Base-by-base conservation (phyloP, 2,888 invertebrate species). In the Protodeltote pygarga region DNA sequence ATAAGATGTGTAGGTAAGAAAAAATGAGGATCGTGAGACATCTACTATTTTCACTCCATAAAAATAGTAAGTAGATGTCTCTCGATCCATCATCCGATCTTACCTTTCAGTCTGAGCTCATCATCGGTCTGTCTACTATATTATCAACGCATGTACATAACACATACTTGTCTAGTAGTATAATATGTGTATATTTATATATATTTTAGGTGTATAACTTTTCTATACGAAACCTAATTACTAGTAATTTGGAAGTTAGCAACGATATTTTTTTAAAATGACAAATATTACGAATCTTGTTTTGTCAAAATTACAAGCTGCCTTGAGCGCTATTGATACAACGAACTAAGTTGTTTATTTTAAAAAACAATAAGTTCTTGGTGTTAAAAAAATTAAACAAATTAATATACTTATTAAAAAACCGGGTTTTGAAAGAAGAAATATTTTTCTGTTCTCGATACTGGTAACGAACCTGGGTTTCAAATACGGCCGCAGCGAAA, bases 361-460 rank as follows among this genome's bases (percentile, higher is more conserved):
- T 39, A 42, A 47, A 19, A 51, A 31, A 46, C 29, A 5, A 48
- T 46, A n/a, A n/a, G n/a, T n/a, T n/a, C n/a, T n/a, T n/a, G n/a
- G n/a, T n/a, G n/a, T n/a, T n/a, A n/a, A n/a, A n/a, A n/a, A n/a
- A n/a, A n/a, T n/a, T n/a, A n/a, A n/a, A n/a, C n/a, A n/a, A n/a
- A n/a, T n/a, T n/a, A n/a, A n/a, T n/a, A n/a, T n/a, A n/a, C n/a
- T n/a, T n/a, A n/a, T n/a, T n/a, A n/a, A n/a, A n/a, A n/a, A n/a
- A n/a, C n/a, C n/a, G n/a, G n/a, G n/a, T n/a, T n/a, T n/a, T 25
- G 51, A 75, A 78, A 75, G 81, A 79, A 75, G 77, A 81, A 83
- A 83, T 84, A 83, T 83, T 83, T 77, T 76, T 83, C 84, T 82
- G 82, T 83, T 84, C 66, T 68, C 52, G 45, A n/a, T n/a, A n/a